phyloP scores from a whole-genome alignment of 2,113 vertebrate genomes.

The Cervus canadensis region DNA sequence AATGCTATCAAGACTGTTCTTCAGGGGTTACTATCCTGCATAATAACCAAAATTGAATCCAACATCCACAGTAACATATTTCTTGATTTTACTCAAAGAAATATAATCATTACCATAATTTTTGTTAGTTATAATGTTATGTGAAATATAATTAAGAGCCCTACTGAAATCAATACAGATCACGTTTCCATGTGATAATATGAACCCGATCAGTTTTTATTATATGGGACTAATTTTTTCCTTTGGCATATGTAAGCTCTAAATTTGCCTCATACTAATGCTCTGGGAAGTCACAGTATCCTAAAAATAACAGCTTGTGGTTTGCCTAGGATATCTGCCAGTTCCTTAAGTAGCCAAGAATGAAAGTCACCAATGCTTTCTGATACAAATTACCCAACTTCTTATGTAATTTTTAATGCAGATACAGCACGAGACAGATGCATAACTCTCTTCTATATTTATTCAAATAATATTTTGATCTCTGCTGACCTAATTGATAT shows the following conservation, averaged over 20 bases:
- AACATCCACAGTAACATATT: background rate
- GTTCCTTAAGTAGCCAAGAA: slow-evolving; percentile 9
- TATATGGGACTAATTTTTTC: background rate
- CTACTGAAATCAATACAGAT: background rate
- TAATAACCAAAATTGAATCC: background rate
- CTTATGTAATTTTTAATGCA: slow-evolving; percentile 12
- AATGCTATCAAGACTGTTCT: background rate
- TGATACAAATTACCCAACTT: slow-evolving; percentile 14
- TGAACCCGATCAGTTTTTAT: background rate
- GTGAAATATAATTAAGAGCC: background rate
- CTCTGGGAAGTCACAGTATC: background rate
- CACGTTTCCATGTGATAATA: background rate
- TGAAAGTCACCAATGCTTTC: slow-evolving; percentile 14
- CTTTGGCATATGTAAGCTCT: background rate
- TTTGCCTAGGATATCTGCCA: background rate
- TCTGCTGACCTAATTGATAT: slow-evolving; percentile 30
- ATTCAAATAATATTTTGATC: slow-evolving; percentile 37
- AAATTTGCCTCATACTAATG: background rate
- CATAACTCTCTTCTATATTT: background rate
- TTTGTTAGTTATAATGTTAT: background rate
- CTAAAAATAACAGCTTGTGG: background rate
- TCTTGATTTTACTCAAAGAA: background rate
- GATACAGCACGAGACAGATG: background rate
- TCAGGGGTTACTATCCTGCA: background rate
- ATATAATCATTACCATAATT: background rate